Conservation (phyloP, 2,797 vertebrate genomes). For the Prunella strophiata region DNA sequence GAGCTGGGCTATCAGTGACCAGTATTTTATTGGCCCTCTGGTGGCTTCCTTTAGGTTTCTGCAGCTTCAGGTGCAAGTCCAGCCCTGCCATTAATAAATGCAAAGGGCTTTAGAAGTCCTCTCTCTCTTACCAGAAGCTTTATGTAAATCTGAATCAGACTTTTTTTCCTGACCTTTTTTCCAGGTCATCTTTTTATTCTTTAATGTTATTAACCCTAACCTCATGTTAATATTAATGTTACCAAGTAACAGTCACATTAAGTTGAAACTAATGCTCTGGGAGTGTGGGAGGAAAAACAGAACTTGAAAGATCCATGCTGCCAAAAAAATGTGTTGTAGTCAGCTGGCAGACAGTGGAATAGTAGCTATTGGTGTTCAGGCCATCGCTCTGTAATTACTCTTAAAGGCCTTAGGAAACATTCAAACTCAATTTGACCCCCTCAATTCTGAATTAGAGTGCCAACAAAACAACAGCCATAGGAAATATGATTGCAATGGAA, state of each 20-base stretch:
- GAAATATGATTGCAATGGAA: background rate
- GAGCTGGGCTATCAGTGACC: background rate
- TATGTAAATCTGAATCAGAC: background rate
- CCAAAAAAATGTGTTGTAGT: background rate
- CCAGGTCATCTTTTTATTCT: background rate
- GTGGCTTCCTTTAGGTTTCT: background rate
- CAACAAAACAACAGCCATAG: background rate
- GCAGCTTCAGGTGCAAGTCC: background rate
- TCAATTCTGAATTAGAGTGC: background rate
- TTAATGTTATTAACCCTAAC: background rate
- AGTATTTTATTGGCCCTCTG: background rate
- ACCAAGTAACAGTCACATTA: background rate
- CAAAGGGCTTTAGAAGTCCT: background rate
- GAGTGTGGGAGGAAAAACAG: background rate
- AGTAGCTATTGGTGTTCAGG: background rate
- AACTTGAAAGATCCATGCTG: background rate
- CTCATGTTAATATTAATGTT: background rate
- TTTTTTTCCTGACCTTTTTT: background rate
- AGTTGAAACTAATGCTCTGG: background rate
- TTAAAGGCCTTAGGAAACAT: background rate
- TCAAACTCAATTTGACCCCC: background rate
- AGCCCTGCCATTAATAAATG: background rate
- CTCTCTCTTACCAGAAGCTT: background rate
- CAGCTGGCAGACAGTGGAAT: background rate
- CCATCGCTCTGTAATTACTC: background rate